These are phyloP conservation scores for Paramacrobiotus metropolitanus DNA, from an alignment of 1,140 invertebrate genomes.

Conservation along the genomic window DNA sequence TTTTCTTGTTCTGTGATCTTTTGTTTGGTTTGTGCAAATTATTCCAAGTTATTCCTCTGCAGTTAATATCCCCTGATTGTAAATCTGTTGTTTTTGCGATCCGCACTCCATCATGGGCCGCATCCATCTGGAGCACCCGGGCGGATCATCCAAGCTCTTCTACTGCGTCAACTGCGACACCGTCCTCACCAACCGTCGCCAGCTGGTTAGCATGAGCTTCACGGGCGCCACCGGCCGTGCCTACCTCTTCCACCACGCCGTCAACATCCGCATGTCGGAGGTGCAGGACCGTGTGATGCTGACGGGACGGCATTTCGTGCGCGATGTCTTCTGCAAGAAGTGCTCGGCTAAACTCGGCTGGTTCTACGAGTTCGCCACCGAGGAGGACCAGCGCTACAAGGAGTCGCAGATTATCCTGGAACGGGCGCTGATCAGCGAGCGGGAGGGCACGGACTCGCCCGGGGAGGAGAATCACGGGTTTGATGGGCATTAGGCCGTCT, in stretches of 20 bases:
- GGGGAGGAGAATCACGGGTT: neutral
- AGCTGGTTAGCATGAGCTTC: constrained; percentile 80
- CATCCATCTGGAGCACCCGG: no score
- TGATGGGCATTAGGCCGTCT: neutral
- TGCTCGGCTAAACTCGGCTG: constrained; percentile 81
- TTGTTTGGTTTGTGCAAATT: no score
- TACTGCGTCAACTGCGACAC: no score
- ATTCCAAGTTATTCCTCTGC: no score
- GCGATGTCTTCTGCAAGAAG: constrained; percentile 91
- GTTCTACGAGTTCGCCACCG: constrained; percentile 89
- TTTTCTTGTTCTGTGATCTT: no score
- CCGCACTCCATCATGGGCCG: no score
- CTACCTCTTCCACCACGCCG: constrained; percentile 77
- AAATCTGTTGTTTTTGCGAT: no score
- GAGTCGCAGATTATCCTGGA: constrained; percentile 77
- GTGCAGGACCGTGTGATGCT: constrained; percentile 81
- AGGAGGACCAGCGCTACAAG: constrained; percentile 88
- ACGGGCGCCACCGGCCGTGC: constrained; percentile 88
- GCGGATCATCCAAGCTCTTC: no score
- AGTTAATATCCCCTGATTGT: no score
- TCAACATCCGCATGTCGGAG: constrained; percentile 57
- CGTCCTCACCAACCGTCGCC: constrained; percentile 76
- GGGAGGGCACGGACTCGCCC: constrained; percentile 37
- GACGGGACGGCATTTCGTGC: constrained; percentile 81
- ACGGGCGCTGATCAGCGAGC: constrained; percentile 63